Evolutionary conservation across 2,888 invertebrate species (phyloP).

Genomic region (Cheilosia vernalis): DNA sequence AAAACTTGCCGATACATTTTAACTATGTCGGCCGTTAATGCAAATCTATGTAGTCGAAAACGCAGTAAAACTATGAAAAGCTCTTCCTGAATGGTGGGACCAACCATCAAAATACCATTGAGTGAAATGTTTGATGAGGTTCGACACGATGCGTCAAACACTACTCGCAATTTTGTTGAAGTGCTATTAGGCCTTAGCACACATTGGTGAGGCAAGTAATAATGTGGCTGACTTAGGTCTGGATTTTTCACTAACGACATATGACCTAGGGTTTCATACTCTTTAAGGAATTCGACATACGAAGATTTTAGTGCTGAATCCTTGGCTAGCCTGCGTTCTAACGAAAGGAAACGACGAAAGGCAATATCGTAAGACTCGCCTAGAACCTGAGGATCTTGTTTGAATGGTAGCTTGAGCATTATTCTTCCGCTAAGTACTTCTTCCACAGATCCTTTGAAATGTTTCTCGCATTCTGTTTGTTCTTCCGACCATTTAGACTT

Average conservation of each 20-base stretch:
- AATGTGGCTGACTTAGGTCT: background rate
- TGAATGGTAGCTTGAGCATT: constrained; percentile 39
- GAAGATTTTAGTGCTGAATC: background rate
- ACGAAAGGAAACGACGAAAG: constrained; percentile 24
- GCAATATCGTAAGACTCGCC: constrained; percentile 46
- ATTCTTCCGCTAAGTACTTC: constrained; percentile 12
- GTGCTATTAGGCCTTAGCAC: constrained; percentile 31
- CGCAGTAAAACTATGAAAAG: constrained; percentile 48
- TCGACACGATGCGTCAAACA: constrained; percentile 6
- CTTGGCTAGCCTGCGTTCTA: constrained; percentile 41
- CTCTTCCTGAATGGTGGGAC: constrained; percentile 53
- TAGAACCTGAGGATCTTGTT: constrained; percentile 13
- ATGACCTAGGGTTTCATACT: no score
- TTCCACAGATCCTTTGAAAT: constrained; percentile 19
- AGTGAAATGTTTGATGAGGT: constrained; percentile 53
- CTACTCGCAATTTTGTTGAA: constrained; percentile 44
- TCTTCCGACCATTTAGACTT: constrained; percentile 39
- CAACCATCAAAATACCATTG: constrained; percentile 70
- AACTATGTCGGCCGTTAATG: constrained; percentile 34
- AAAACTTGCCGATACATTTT: constrained; percentile 57
- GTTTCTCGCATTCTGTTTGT: constrained; percentile 31
- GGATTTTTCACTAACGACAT: no score
- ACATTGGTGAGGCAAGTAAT: constrained; percentile 12
- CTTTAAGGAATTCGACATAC: no score
- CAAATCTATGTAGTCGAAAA: constrained; percentile 38